Evolutionary conservation across 2,113 vertebrate species (phyloP), one percentile per base, ranked within the genome.

Genomic region (Pimephales promelas): DNA sequence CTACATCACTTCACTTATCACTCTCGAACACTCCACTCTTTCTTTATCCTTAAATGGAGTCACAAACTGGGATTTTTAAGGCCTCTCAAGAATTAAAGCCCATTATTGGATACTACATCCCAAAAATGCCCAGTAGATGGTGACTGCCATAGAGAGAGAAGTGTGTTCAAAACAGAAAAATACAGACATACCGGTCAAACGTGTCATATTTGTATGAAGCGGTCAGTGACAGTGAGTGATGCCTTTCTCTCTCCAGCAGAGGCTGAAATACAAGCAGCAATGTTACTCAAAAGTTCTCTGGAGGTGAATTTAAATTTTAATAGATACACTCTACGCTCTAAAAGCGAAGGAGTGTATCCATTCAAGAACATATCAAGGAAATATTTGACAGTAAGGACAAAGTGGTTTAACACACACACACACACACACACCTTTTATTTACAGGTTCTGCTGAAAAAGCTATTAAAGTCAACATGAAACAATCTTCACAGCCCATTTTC

Each of bases 221-320:
- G 31, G 43, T 20, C 78, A 66, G 47, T 22, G 78, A 80, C 59
- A 79, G 47, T 22, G 61, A 80, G 43, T 66, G 78, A 66, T 66
- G 59, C 43, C 26, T 80, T 49, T 49, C 61, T 79, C 43, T 79
- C 14, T 62, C 5, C 59, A 47, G 13, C 43, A 76, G 47, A 75
- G 59, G 73, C 47, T 77, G 82, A 74, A 83, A 36, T 47, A 68
- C 22, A 66, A 77, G 72, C 24, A 43, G n/a, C 7, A 40, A 40
- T 8, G 40, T 40, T 40, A 24, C 62, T 68, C 28, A 24, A 54
- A 81, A 68, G 61, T 52, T 68, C 64, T 56, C 47, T 16, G 47
- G 70, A 81, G 62, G 79, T 40, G 79, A 81, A 7, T 54, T 81
- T 56, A 56, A 70, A 70, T 40, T 70, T 81, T 81, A 70, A 70